phyloP scores from a whole-genome alignment of 2,797 vertebrate species.

The Etheostoma nigrum region DNA sequence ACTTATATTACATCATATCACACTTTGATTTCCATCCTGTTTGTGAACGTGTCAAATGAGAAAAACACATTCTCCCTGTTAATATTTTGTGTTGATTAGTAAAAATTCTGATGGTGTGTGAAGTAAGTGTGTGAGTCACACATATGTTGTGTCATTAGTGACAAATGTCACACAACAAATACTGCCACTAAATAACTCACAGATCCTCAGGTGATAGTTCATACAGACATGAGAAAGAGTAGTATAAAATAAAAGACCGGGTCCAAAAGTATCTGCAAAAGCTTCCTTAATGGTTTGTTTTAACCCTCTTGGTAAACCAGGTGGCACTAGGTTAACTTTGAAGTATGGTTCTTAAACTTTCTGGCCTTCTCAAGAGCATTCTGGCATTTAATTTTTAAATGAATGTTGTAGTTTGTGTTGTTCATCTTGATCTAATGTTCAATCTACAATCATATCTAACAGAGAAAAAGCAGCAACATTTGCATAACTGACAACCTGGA shows the following conservation, averaged over 20 bases:
- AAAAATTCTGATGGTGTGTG: constrained; percentile 11
- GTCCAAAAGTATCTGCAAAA: constrained; percentile 9
- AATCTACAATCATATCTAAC: too few relatives aligned
- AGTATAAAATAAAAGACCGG: background rate
- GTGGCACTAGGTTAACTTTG: background rate
- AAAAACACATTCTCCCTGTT: background rate
- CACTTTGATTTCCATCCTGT: background rate
- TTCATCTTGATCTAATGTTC: background rate
- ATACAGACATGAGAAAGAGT: background rate
- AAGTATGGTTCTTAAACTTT: background rate
- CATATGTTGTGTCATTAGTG: constrained; percentile 22
- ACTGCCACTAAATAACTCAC: background rate
- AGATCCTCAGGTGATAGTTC: rapidly evolving
- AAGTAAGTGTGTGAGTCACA: constrained; percentile 51
- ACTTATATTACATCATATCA: too few relatives aligned
- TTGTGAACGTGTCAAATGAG: background rate
- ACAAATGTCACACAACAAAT: background rate
- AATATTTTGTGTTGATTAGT: constrained; percentile 47
- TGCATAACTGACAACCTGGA: too few relatives aligned
- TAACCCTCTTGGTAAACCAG: background rate
- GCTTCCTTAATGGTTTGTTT: background rate
- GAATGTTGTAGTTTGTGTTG: background rate
- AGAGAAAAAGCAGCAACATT: too few relatives aligned
- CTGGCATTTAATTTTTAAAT: background rate
- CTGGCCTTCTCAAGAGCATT: background rate